Base-by-base conservation (phyloP, 2,888 invertebrate species). In the Dioctria rufipes region DNA sequence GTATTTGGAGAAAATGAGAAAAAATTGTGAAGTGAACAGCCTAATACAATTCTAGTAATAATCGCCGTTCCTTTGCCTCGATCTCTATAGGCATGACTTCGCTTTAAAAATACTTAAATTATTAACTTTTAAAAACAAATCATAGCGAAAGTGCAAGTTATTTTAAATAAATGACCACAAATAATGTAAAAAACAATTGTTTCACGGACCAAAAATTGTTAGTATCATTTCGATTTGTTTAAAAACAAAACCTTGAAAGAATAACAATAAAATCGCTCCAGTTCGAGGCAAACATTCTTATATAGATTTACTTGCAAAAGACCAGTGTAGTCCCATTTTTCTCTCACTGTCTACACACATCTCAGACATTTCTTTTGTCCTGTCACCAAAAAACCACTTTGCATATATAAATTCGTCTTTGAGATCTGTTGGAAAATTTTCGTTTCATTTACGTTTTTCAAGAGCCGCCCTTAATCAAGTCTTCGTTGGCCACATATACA, bases 401-500 rank as follows among this genome's bases (percentile, higher is more conserved):
- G 87, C 87, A 87, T 87, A 87, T 87, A 87, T 87, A 88, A 87
- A 87, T 87, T 87, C 87, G 87, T 87, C 87, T 87, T 71, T n/a
- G 39, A 60, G 60, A 60, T 69, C 39, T 54, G 43, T 58, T 43
- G 54, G 58, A 46, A 58, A 25, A 79, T 69, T 67, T 77, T 77
- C 49, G 77, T 63, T 77, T 63, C 63, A 77, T 77, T 77, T 77
- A 63, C 77, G 77, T 77, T 61, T 58, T 58, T 61, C 63, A 77
- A 77, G 63, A 60, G 77, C 77, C 49, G 77, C 63, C 63, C 77
- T 77, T 77, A 77, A 77, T 77, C 77, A 77, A 77, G 77, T 39
- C 77, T 49, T 77, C 49, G 73, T 40, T 58, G 42, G 13, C 73
- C 25, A 25, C 25, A 25, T 25, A 77, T 43, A 63, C 46, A 77